Evolutionary conservation across 2,113 vertebrate species (phyloP), one percentile per base, ranked within the genome.

Genomic region (Corynorhinus townsendii): DNA sequence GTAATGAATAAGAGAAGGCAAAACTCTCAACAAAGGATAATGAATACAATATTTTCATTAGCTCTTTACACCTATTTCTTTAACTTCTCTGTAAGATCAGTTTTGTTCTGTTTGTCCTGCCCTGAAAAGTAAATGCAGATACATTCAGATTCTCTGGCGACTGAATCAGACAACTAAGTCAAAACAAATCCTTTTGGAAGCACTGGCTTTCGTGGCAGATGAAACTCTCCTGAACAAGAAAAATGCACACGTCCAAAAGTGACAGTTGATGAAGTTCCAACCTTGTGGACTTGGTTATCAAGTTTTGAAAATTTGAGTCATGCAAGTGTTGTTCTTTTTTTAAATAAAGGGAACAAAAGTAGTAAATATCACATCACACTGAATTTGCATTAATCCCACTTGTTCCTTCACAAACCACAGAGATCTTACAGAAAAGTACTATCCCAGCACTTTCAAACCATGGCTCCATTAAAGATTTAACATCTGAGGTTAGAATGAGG

Each of bases 401-500:
- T 66, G 38, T 20, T 87, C 73, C 87, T 75, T 92, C 86, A 89
- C 26, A 82, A 86, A 92, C 35, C 17, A 85, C n/a, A 89, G 43
- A 94, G n/a, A 94, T 43, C 56, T 69, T 89, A 86, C 10, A 68
- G 43, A 91, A 79, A 45, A 91, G 71, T 14, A 89, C 22, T 11
- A 0, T 73, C 56, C 16, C 38, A 85, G 49, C 56, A 86, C 68
- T 96, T 90, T 86, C 82, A 91, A 86, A 59, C 54, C 20, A 45
- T 66, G 28, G 28, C 35, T 90, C 84, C 4, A 3, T 82, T 90
- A 90, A 94, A 87, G 66, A 95, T 76, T 90, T 90, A 83, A 75
- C 79, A 79, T 28, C 76, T 79, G 68, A 96, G 87, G 88, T 96
- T 89, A 97, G 76, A 81, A 95, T 82, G 56, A 89, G 84, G 87